These are phyloP conservation scores for Arnoldichthys spilopterus DNA, from an alignment of 2,797 vertebrate species.

Conservation along the genomic window DNA sequence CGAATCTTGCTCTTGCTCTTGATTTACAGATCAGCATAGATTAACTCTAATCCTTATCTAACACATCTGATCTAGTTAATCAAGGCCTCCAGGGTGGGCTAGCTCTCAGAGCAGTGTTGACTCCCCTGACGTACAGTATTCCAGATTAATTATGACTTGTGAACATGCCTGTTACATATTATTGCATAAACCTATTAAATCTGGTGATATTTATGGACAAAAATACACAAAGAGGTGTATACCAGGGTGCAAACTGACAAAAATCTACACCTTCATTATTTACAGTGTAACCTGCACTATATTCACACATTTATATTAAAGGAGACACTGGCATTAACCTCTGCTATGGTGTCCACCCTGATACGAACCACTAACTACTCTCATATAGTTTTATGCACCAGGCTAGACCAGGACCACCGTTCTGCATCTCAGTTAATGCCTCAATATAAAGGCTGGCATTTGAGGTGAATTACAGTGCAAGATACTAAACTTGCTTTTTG, in stretches of 20 bases:
- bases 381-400: background rate
- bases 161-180: background rate
- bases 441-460: background rate
- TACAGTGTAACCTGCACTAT: background rate
- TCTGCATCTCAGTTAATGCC: background rate
- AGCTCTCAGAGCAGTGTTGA: background rate
- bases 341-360: background rate
- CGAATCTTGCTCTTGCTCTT: background rate
- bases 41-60: conserved; percentile 10
- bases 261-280: background rate
- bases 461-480: background rate
- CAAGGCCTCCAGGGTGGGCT: background rate
- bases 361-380: background rate
- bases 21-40: conserved; percentile 9
- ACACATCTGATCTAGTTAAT: conserved; percentile 23
- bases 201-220: background rate
- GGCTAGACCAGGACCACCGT: background rate
- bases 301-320: conserved; percentile 31
- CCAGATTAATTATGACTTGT: conserved; percentile 7
- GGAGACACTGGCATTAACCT: background rate
- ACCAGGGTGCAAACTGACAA: background rate
- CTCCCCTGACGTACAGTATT: conserved; percentile 6
- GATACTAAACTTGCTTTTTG: conserved; percentile 6
- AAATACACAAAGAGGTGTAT: background rate
- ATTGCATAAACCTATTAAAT: background rate